Base-by-base conservation (phyloP, 2,888 invertebrate genomes). In the Teinopalpus imperialis region DNA sequence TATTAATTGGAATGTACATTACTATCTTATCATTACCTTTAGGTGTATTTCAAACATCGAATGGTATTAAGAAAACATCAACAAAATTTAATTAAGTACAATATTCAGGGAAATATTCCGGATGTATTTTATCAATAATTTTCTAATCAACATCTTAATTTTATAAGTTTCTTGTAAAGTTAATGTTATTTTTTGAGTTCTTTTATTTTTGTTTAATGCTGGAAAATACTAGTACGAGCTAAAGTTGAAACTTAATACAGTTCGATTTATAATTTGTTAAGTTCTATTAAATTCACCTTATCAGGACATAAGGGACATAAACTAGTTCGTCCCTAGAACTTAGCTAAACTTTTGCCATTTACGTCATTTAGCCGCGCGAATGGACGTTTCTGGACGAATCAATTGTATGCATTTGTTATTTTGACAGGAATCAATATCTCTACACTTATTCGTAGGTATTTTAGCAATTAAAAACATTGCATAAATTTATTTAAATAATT, bases 1-100 rank as follows among this genome's bases (percentile, higher is more conserved):
- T 63, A 69, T 46, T 68, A 68, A 66, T 66, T 74, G 69, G 67
- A 75, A 74, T 75, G 74, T 70, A 63, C 61, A 63, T 55, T 41
- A 52, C 58, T 58, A 68, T 53, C 59, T 61, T 59, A 57, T 9
- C 39, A 54, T 46, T 49, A 44, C 43, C 49, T 41, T 30, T 30
- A 16, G 5, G 5, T 30, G 10, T 43, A 37, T 12, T 21, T 29
- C 14, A 20, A 36, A 30, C 16, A 43, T 13, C 23, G 8, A 36
- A 10, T 16, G 6, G 8, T 23, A 18, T 18, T 34, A 8, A 36
- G 18, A 18, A 7, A 35, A 40, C 21, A 2, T 23, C 30, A 8
- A 14, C 18, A 16, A 20, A 18, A 14, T 10, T 16, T 20, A 1
- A 16, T 20, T 31, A 3, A 31, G 8, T 8, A 18, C 10, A 5